Percentiles rank a stretch among this genome's conserved stretches.
Conservation (phyloP, 2,888 invertebrate genomes). For the Schizotus pectinicornis region DNA sequence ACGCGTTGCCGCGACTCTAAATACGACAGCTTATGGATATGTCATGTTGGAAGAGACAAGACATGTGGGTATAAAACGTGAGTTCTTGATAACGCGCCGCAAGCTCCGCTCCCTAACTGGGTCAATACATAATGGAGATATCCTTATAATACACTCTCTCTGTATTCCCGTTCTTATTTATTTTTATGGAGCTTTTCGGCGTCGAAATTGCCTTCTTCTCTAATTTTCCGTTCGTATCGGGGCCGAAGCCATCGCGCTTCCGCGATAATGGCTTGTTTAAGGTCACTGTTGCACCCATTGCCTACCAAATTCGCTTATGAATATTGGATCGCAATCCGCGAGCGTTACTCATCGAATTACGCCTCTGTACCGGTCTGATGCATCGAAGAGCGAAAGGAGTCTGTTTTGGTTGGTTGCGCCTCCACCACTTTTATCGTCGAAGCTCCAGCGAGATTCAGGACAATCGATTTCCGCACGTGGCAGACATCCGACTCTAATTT, state of each 20-base stretch:
- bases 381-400: conserved; percentile 2
- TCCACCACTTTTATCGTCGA: no score
- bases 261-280: conserved; percentile 8
- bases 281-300: neutral
- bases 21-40: conserved; percentile 35
- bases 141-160: conserved; percentile 16
- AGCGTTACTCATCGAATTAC: conserved; percentile 17
- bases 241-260: neutral
- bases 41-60: conserved; percentile 29
- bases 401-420: no score
- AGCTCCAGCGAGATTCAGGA: conserved; percentile 24
- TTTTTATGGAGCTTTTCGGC: conserved; percentile 32
- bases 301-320: neutral
- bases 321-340: conserved; percentile 10
- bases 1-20: conserved; percentile 33
- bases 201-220: conserved; percentile 28
- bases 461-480: conserved; percentile 39
- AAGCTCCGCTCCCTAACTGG: conserved; percentile 25
- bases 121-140: conserved; percentile 31
- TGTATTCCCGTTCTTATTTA: conserved; percentile 30
- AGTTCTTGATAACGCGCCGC: conserved; percentile 27
- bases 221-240: conserved; percentile 7
- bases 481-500: conserved; percentile 20
- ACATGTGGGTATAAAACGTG: conserved; percentile 35
- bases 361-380: conserved; percentile 15